Evolutionary conservation across 2,888 invertebrate species (phyloP).

Genomic region (Itoplectis maculator): DNA sequence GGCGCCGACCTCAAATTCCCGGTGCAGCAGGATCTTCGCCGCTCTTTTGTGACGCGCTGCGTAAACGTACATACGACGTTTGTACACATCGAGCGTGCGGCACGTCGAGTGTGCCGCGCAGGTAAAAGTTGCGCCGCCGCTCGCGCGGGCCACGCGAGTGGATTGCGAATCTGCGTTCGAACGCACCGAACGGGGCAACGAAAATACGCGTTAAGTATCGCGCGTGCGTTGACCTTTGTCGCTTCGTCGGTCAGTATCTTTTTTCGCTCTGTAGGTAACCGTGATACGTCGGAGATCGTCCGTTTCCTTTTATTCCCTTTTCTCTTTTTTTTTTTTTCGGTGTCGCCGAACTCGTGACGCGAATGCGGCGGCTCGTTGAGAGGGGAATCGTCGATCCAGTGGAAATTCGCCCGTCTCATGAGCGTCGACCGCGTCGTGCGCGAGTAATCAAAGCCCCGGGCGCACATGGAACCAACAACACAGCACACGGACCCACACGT

Average conservation of each 20-base stretch:
- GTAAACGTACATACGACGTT: slow-evolving; percentile 5
- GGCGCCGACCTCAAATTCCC: slow-evolving; percentile 55
- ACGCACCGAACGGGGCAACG: slow-evolving; percentile 57
- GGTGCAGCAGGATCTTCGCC: slow-evolving; percentile 59
- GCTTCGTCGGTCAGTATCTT: slow-evolving; percentile 5
- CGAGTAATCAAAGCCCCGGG: background rate
- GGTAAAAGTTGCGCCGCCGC: slow-evolving; percentile 54
- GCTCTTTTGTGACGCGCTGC: slow-evolving; percentile 31
- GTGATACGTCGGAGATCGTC: slow-evolving; percentile 35
- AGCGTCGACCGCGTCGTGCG: slow-evolving; percentile 8
- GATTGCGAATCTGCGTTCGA: slow-evolving; percentile 49
- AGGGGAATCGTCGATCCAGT: no score
- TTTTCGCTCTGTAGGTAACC: slow-evolving; percentile 34
- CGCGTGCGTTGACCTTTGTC: slow-evolving; percentile 64
- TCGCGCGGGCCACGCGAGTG: slow-evolving; percentile 11
- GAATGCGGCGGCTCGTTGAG: background rate
- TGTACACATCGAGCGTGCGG: slow-evolving; percentile 23
- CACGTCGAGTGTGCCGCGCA: slow-evolving; percentile 44
- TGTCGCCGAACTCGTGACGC: background rate
- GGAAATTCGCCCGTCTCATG: background rate
- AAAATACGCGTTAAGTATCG: slow-evolving; percentile 45
- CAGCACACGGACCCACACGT: no score
- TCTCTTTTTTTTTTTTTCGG: slow-evolving; percentile 24
- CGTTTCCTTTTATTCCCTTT: no score
- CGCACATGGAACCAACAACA: background rate